Evolutionary conservation across 1,140 invertebrate species (phyloP), one percentile per base, ranked within the genome.

Genomic region (Drosophila novamexicana): DNA sequence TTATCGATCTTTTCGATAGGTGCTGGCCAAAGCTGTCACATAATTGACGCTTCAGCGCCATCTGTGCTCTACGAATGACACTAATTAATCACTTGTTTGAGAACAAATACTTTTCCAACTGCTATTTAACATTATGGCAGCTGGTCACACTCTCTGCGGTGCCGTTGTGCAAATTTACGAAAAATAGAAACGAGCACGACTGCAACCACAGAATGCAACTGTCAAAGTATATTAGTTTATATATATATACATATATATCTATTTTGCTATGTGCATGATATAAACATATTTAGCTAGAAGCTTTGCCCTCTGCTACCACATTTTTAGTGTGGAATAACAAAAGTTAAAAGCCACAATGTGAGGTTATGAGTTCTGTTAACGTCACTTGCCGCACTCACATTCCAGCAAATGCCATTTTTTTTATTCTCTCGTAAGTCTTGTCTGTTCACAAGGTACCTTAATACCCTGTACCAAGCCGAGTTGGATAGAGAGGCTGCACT

Each of bases 311-410:
- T 1, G 18, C 9, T 47, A 49, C 36, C 39, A 36, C 52, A 42
- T 63, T 58, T 69, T 73, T 61, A 56, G 71, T 65, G 40, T 52
- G 57, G 39, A 68, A 79, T 57, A 73, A 81, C 70, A 75, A 68
- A 76, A 56, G 52, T 49, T 18, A 44, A 16, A 44, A 44, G 16
- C 77, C 77, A 53, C 77, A 81, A 76, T 76, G 59, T 77, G 73
- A 62, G 66, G 67, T 67, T 63, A 75, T 79, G 66, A 64, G 44
- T 71, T 62, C 29, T 49, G 61, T 47, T 39, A 40, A 49, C 39
- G 36, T 62, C 63, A 37, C 49, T 34, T 37, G 16, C 34, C 18
- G 12, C 22, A n/a, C n/a, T 39, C 36, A 22, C 37, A 32, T 49
- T 56, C 29, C 36, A 57, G 40, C 36, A 47, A 8, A 36, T 36